Evolutionary conservation across 23 tunicate genomes (phyloP), one percentile per base, ranked within the genome.

Genomic region (Aplidium turbinatum): DNA sequence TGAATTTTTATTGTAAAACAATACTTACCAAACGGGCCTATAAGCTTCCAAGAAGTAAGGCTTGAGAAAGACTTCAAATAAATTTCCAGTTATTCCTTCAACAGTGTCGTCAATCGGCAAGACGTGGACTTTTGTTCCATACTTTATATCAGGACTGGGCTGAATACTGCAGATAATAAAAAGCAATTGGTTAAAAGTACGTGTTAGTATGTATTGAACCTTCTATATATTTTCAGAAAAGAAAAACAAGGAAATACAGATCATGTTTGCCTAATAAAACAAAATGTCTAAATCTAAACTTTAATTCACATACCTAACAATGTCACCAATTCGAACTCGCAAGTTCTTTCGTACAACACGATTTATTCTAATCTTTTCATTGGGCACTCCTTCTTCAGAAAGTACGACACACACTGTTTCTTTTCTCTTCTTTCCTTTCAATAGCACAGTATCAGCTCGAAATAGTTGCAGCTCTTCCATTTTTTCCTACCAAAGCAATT

Each of bases 21-120:
- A 5, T 27, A 74, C 82, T 31, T 76, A 83, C 89, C 73, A 42
- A 33, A 94, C 95, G 42, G 99, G 99, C 46, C 99, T 58, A 75
- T 94, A 94, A 7, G 99, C 99, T 79, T 94, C 99, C 22, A 90
- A 70, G 47, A 94, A 94, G 58, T 94, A 94, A 22, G 99, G 99
- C 55, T 94, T 94, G 34, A 94, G 53, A 53, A 77, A 94, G 16
- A 94, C 99, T 38, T 94, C 96, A 84, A 94, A 94, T 1, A 94
- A 52, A 73, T 94, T 90, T 22, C 99, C 99, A 72, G 96, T 75
- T 29, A 94, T 84, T 20, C 99, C 99, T 75, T 94, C 99, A 47
- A 94, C 79, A 20, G 99, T 87, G 55, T 94, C 99, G 48, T 94
- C 99, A 5, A 94, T 87, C 29, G 99, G 99, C 28, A 94, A 45